Evolutionary conservation across 1,140 invertebrate species (phyloP).

Genomic region (Matsumurasca onukii): DNA sequence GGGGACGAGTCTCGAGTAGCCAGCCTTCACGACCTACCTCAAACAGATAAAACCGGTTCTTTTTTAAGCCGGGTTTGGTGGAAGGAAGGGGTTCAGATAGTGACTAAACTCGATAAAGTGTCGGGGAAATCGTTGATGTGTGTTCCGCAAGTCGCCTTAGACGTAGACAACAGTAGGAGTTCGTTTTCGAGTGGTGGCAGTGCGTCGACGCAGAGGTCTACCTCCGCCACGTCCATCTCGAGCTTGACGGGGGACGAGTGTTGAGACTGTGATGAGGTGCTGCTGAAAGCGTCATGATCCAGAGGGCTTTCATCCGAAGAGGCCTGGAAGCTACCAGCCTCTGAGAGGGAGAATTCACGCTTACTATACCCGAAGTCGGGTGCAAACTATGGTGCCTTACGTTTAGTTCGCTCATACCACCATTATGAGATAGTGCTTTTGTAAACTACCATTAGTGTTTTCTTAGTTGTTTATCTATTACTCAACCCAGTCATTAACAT

Average conservation of each 20-base stretch:
- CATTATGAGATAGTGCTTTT: no score
- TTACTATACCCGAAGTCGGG: no score
- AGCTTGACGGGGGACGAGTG: slow-evolving; percentile 9
- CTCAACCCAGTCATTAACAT: slow-evolving; percentile 13
- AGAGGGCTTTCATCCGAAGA: background rate
- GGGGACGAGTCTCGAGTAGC: background rate
- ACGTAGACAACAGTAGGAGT: slow-evolving; percentile 53
- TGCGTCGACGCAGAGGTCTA: slow-evolving; percentile 51
- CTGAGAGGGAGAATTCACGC: no score
- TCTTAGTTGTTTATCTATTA: no score
- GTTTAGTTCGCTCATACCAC: no score
- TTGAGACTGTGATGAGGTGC: background rate
- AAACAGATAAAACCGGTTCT: slow-evolving; percentile 21
- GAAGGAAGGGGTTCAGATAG: slow-evolving; percentile 46
- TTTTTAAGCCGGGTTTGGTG: slow-evolving; percentile 26
- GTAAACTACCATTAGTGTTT: no score
- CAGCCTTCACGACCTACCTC: slow-evolving; percentile 1
- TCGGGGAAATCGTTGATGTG: slow-evolving; percentile 47
- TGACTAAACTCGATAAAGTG: slow-evolving; percentile 49
- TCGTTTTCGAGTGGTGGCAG: slow-evolving; percentile 57
- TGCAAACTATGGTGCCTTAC: no score
- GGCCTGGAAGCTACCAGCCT: background rate
- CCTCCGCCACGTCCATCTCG: slow-evolving; percentile 47
- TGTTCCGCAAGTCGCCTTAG: slow-evolving; percentile 51
- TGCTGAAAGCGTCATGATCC: background rate